Conservation (phyloP, 2,113 vertebrate species). For the Arizona elegans region DNA sequence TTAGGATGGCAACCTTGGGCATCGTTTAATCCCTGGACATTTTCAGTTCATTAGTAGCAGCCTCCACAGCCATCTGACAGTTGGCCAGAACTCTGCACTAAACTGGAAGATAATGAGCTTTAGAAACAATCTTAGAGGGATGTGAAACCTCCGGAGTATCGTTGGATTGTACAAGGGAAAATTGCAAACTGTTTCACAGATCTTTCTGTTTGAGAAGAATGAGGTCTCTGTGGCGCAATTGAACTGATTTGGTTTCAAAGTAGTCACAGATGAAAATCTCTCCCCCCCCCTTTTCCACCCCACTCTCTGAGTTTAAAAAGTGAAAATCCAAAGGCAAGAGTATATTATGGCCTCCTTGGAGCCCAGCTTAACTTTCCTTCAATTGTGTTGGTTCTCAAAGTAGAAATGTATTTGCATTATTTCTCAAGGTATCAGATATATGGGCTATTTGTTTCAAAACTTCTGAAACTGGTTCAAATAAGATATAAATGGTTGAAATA, state of each 20-base stretch:
- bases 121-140: slow-evolving; percentile 56
- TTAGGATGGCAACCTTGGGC: slow-evolving; percentile 40
- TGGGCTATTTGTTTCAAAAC: neutral
- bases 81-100: slow-evolving; percentile 49
- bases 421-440: neutral
- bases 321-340: slow-evolving; percentile 11
- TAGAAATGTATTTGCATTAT: neutral
- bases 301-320: neutral
- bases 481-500: neutral
- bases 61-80: slow-evolving; percentile 51
- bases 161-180: slow-evolving; percentile 45
- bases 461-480: neutral
- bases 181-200: slow-evolving; percentile 29
- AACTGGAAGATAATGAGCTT: slow-evolving; percentile 58
- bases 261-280: neutral
- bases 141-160: slow-evolving; percentile 37
- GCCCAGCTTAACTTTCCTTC: neutral
- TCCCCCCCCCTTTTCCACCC: neutral
- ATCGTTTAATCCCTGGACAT: slow-evolving; percentile 53
- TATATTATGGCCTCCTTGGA: neutral
- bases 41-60: slow-evolving; percentile 54
- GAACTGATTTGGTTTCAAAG: slow-evolving; percentile 29
- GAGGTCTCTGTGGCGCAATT: slow-evolving; percentile 27
- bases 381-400: neutral
- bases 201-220: slow-evolving; percentile 20